Evolutionary conservation across 35 echinoderm and acorn worm genomes (phyloP).

Genomic region (Stichopus chloronotus): DNA sequence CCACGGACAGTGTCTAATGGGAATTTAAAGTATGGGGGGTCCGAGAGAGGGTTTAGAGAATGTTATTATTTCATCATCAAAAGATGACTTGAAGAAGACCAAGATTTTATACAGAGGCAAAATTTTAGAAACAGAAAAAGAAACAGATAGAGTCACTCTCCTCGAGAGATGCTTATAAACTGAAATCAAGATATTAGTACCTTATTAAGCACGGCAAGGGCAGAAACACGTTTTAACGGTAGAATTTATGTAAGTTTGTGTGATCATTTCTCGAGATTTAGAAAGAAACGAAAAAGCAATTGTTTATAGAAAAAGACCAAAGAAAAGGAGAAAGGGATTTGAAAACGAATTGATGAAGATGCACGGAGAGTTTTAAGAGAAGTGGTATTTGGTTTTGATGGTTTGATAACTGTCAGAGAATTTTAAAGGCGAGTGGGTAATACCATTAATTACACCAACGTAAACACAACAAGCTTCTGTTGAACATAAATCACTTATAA

Average conservation of each 20-base stretch:
- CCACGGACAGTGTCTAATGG: slow-evolving; percentile 34
- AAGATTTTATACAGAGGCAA: too few species aligned
- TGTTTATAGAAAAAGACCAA: neutral
- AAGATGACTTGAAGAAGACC: neutral
- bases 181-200: neutral
- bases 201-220: neutral
- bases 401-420: neutral
- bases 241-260: neutral
- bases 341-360: neutral
- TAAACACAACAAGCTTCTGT: slow-evolving; percentile 17
- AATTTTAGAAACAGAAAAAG: slow-evolving; percentile 24
- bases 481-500: slow-evolving; percentile 21
- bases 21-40: slow-evolving; percentile 47
- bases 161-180: neutral
- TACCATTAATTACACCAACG: neutral
- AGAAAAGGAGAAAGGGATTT: neutral
- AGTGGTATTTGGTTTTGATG: neutral
- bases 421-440: neutral
- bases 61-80: slow-evolving; percentile 10
- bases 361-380: neutral
- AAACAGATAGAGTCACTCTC: neutral
- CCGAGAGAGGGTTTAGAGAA: neutral
- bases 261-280: too few species aligned
- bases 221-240: neutral
- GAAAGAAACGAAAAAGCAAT: too few species aligned